Conservation (phyloP, 1,140 invertebrate species). For the Chrysomallon squamiferum region DNA sequence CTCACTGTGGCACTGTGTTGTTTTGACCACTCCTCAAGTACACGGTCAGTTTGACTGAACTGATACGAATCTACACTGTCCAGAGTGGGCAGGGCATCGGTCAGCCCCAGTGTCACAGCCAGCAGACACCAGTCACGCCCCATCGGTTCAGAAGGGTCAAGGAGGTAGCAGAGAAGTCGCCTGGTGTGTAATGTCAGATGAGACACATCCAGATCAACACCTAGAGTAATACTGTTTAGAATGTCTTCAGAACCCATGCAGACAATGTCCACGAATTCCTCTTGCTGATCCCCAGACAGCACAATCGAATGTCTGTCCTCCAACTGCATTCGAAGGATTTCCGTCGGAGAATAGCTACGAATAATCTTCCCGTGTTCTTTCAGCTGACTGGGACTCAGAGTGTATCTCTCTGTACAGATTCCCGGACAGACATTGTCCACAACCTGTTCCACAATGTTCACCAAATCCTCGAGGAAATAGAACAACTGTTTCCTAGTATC, state of each 20-base stretch:
- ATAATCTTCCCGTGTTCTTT: slow-evolving; percentile 69
- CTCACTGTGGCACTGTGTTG: slow-evolving; percentile 63
- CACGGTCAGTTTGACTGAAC: slow-evolving; percentile 64
- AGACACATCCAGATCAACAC: slow-evolving; percentile 66
- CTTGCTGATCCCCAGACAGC: slow-evolving; percentile 68
- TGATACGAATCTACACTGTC: slow-evolving; percentile 59
- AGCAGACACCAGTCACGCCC: slow-evolving; percentile 85
- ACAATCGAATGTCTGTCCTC: slow-evolving; percentile 39
- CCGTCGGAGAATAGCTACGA: slow-evolving; percentile 70
- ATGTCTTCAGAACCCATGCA: slow-evolving; percentile 71
- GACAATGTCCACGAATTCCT: slow-evolving; percentile 74
- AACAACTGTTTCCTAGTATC: slow-evolving; percentile 64
- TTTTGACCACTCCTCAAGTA: slow-evolving; percentile 66
- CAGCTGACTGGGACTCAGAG: slow-evolving; percentile 69
- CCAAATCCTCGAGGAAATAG: slow-evolving; percentile 78
- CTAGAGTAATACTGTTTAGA: slow-evolving; percentile 59
- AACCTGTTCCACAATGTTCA: slow-evolving; percentile 74
- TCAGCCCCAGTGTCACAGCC: slow-evolving; percentile 75
- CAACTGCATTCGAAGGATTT: slow-evolving; percentile 67
- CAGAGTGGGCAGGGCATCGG: slow-evolving; percentile 66
- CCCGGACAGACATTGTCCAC: slow-evolving; percentile 74
- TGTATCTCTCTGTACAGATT: slow-evolving; percentile 72
- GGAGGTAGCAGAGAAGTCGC: slow-evolving; percentile 67
- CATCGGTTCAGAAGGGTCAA: slow-evolving; percentile 80
- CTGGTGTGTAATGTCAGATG: slow-evolving; percentile 67